Evolutionary conservation across 2,888 invertebrate species (phyloP), one percentile per base, ranked within the genome.

Genomic region (Ophion ellenae): DNA sequence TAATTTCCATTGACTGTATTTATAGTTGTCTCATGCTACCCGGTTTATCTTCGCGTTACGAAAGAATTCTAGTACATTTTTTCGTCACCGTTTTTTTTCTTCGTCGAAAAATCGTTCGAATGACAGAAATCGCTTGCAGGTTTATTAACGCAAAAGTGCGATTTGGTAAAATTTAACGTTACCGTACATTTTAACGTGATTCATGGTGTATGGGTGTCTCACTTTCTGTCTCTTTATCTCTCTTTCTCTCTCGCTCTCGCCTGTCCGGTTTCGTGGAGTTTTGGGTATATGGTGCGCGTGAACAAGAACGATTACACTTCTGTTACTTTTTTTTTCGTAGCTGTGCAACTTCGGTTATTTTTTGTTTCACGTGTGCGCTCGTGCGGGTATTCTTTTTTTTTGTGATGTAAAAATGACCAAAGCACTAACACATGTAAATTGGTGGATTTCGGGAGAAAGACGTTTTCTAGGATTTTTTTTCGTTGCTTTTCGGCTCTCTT

Each of bases 1-100:
- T 90, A 90, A 92, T 92, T 92, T 91, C 88, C 90, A 92, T 91
- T 88, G 90, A 91, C 91, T 90, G 90, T 93, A 93, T 93, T 93
- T 92, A 91, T 93, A 93, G 93, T 92, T 81, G 73, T 88, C 73
- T 81, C 74, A 79, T 75, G 69, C 77, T 69, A 79, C 74, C 84
- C 81, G 84, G 85, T 89, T 85, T 88, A 86, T 88, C 86, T 87
- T 89, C 85, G 84, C 86, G 20, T 85, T 85, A 75, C 73, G 63
- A 57, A 78, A 66, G 36, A 64, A 77, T 67, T 59, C n/a, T 63
- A 20, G n/a, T 40, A 36, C 53, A 64, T 53, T 53, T 36, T 75
- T 71, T 53, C 64, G 61, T 40, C 40, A 64, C 84, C 81, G 66
- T 75, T 81, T 75, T 40, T 40, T 57, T 59, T 67, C 14, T 6